A percentile compares a stretch with the other conserved stretches of the same genome.
phyloP scores from a whole-genome alignment of 2,113 vertebrate genomes.

The Corapipo altera region DNA sequence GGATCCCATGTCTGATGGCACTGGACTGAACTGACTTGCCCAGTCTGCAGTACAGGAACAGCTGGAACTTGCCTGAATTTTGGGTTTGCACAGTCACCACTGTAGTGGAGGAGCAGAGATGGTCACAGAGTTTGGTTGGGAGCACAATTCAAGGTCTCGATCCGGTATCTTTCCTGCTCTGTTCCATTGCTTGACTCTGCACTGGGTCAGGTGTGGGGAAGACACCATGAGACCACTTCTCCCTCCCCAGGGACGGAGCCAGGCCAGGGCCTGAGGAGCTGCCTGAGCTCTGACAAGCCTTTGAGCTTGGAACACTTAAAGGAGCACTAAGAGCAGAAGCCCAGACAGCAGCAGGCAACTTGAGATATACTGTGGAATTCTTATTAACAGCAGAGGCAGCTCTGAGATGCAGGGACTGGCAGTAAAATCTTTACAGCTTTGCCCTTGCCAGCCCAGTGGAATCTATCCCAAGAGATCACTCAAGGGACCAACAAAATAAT shows the following conservation, averaged over 20 bases:
- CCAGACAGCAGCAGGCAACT: background rate
- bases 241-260: background rate
- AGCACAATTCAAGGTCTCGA: background rate
- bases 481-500: background rate
- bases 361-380: background rate
- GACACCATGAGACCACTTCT: background rate
- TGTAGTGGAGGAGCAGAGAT: background rate
- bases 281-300: background rate
- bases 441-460: background rate
- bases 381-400: background rate
- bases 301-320: rapidly evolving
- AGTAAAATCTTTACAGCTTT: conserved; percentile 6
- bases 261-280: rapidly evolving
- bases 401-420: background rate
- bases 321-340: background rate
- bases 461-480: background rate
- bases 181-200: background rate
- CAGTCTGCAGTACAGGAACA: background rate
- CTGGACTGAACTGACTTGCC: background rate
- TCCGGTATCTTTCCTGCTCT: background rate
- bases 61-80: background rate
- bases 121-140: background rate
- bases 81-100: background rate
- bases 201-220: background rate
- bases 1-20: background rate